These are phyloP conservation scores for Nemotelus nigrinus DNA, from an alignment of 2,888 invertebrate genomes.

Conservation along the genomic window DNA sequence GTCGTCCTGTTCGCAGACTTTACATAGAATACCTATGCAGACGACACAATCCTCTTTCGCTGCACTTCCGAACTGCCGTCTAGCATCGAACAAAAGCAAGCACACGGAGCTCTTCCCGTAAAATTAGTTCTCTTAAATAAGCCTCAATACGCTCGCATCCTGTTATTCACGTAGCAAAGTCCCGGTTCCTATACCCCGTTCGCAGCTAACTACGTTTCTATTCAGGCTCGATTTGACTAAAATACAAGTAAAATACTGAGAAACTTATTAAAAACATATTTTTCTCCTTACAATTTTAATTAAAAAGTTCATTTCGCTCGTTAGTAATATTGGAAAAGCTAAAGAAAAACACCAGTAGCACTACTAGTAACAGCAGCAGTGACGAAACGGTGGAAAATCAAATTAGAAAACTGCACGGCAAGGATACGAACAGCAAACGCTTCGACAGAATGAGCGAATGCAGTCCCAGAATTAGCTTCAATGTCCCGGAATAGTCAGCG, in stretches of 20 bases:
- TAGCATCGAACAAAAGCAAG: neutral
- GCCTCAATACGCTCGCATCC: neutral
- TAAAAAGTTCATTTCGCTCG: constrained; percentile 35
- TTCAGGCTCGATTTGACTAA: constrained; percentile 28
- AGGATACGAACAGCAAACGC: neutral
- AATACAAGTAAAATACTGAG: constrained; percentile 30
- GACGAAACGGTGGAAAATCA: constrained; percentile 20
- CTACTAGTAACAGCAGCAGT: neutral
- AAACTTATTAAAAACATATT: constrained; percentile 41
- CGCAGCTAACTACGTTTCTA: neutral
- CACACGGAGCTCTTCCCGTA: neutral
- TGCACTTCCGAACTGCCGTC: neutral
- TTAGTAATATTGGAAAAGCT: constrained; percentile 22
- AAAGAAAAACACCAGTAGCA: neutral
- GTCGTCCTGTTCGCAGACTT: neutral
- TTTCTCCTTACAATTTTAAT: constrained; percentile 38
- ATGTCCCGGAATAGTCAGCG: no score
- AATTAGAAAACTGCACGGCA: constrained; percentile 4
- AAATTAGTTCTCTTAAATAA: neutral
- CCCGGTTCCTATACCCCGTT: no score
- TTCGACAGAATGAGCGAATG: no score
- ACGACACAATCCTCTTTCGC: neutral
- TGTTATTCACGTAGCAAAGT: no score
- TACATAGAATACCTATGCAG: neutral
- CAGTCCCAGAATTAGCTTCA: no score